Evolutionary conservation across 30 jellyfish, hydroid and myxozoan genomes (phyloP), one percentile per base, ranked within the genome.

Genomic region (Clytia hemisphaerica): DNA sequence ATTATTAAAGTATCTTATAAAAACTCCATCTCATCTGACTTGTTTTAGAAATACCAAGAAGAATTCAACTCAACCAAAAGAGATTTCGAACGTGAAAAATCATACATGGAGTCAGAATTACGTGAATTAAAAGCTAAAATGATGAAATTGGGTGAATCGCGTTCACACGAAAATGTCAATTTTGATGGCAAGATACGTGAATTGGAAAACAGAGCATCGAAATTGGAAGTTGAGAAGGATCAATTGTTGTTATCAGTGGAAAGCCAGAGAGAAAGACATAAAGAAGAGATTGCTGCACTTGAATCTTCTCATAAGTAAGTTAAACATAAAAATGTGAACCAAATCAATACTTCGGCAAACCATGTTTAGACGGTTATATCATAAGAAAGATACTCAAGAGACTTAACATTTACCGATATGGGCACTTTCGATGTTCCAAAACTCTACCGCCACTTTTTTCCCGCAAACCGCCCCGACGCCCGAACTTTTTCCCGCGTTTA

Each of bases 271-370:
- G 54, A 50, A 45, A 61, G 98, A 42, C 98, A 88, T 44, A 73
- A 68, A 40, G 92, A 88, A 4, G 98, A 88, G 53, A 48, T 57
- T 12, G 76, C 68, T 44, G 85, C 93, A 0, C 28, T 51, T 63
- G 98, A 88, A 45, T 35, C 31, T 44, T 88, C 98, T 4, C 78
- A 74, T 68, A 88, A 75, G 98, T 88, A 38, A 35, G 93, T 27
- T n/a, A n/a, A n/a, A n/a, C n/a, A n/a, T n/a, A n/a, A n/a, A n/a
- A n/a, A n/a, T n/a, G n/a, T n/a, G n/a, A n/a, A n/a, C n/a, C n/a
- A n/a, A n/a, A n/a, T n/a, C n/a, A n/a, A n/a, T n/a, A n/a, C n/a
- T n/a, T n/a, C n/a, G n/a, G n/a, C n/a, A n/a, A n/a, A n/a, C n/a
- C n/a, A n/a, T n/a, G n/a, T n/a, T n/a, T n/a, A n/a, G n/a, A n/a